Conservation (phyloP, 2,888 invertebrate genomes). For the Spilosoma lubricipeda region DNA sequence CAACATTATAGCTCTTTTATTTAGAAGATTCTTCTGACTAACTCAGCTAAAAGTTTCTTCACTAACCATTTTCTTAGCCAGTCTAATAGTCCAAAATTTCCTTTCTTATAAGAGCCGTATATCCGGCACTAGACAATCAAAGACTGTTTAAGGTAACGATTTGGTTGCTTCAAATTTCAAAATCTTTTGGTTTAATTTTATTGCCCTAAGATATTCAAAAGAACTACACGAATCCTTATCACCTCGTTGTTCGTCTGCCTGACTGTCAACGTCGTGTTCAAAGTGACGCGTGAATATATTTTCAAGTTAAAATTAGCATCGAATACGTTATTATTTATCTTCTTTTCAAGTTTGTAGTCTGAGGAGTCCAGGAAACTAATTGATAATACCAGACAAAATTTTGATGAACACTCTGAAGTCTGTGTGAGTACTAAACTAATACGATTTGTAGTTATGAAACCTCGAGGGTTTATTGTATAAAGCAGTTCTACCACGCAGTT, state of each 20-base stretch:
- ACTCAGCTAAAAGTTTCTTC: no score
- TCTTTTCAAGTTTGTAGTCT: not conserved
- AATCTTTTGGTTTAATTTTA: not conserved
- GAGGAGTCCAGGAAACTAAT: not conserved
- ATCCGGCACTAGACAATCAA: no score
- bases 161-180: not conserved
- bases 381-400: not conserved
- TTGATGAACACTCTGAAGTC: not conserved
- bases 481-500: not conserved
- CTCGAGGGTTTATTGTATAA: not conserved
- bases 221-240: not conserved
- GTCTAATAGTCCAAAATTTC: not conserved
- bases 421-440: not conserved
- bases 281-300: not conserved
- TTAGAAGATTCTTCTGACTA: not conserved
- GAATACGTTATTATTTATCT: not conserved
- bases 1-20: not conserved
- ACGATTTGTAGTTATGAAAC: not conserved
- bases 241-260: not conserved
- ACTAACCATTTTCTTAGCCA: no score
- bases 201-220: not conserved
- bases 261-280: not conserved
- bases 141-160: not conserved
- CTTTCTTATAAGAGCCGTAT: not conserved
- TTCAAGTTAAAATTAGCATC: not conserved